These are phyloP conservation scores for Tragulus kanchil DNA, from an alignment of 2,113 vertebrate species.

Conservation along the genomic window DNA sequence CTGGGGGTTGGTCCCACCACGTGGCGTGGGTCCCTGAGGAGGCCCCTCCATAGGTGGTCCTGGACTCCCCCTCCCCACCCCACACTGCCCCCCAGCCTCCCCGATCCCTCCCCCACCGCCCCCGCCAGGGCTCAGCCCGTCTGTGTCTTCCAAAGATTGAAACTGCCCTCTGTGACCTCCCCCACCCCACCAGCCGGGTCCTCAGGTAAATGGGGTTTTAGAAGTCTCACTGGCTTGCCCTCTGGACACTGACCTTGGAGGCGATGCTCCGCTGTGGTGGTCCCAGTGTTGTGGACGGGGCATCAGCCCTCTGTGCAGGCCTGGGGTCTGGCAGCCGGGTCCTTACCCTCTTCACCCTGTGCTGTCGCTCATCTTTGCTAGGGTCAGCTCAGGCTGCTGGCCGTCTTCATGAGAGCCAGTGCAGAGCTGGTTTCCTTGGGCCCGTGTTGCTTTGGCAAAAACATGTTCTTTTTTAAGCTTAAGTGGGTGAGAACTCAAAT, in stretches of 20 bases:
- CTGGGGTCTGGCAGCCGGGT: background rate
- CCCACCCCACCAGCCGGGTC: accelerated
- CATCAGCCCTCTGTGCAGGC: background rate
- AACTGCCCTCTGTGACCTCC: no score
- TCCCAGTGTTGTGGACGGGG: background rate
- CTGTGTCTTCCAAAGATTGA: background rate
- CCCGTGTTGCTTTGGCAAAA: background rate
- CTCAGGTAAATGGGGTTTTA: background rate
- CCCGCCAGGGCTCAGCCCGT: background rate
- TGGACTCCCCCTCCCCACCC: no score
- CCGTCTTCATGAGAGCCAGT: background rate
- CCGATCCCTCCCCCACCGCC: no score
- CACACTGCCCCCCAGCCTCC: no score
- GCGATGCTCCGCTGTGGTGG: no score
- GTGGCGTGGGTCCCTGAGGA: background rate
- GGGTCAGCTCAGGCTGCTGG: background rate
- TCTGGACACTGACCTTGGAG: background rate
- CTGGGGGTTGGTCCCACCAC: background rate
- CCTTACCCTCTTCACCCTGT: background rate
- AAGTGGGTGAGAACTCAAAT: background rate
- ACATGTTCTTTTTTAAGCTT: background rate
- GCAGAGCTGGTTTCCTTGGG: background rate
- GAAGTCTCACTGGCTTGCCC: background rate
- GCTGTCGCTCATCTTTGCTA: accelerated
- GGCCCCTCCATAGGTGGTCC: background rate